A percentile compares a stretch with the other conserved stretches of the same genome.
These are phyloP conservation scores for Hormaphis cornu DNA, from an alignment of 1,140 invertebrate genomes.

Conservation along the genomic window DNA sequence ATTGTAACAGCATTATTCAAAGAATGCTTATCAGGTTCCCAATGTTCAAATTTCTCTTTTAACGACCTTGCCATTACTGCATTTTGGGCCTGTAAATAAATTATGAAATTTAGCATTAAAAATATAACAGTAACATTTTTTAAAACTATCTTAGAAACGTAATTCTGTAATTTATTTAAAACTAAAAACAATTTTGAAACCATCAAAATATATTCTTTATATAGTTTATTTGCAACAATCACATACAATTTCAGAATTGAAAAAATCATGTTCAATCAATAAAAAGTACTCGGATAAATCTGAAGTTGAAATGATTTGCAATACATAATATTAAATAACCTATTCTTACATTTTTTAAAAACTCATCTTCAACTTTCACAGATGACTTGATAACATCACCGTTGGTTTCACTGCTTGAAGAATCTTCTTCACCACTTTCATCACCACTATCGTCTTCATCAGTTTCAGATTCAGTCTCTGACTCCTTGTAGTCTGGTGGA, in stretches of 20 bases:
- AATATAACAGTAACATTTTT: too few species aligned
- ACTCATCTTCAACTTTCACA: constrained; percentile 52
- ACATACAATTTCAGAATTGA: too few species aligned
- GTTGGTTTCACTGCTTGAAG: constrained; percentile 48
- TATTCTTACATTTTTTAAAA: constrained; percentile 47
- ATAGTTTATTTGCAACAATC: not conserved
- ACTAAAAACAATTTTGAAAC: not conserved
- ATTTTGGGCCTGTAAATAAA: constrained; percentile 53
- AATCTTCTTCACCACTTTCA: constrained; percentile 45
- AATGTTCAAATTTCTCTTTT: constrained; percentile 82
- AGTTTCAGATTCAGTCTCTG: constrained; percentile 41
- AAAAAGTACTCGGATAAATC: too few species aligned
- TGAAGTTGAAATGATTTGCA: too few species aligned
- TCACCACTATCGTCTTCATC: constrained; percentile 46
- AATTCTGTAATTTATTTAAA: too few species aligned
- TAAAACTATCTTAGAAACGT: too few species aligned
- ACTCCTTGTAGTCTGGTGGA: constrained; percentile 61
- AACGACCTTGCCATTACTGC: constrained; percentile 75
- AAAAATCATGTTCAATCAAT: too few species aligned
- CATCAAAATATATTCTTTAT: not conserved
- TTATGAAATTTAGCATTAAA: constrained; percentile 2
- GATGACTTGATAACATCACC: constrained; percentile 45
- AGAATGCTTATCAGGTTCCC: constrained; percentile 53
- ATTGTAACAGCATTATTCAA: constrained; percentile 38
- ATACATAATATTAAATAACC: too few species aligned